Conservation (phyloP, 2,113 vertebrate species). For the Clarias batrachus region DNA sequence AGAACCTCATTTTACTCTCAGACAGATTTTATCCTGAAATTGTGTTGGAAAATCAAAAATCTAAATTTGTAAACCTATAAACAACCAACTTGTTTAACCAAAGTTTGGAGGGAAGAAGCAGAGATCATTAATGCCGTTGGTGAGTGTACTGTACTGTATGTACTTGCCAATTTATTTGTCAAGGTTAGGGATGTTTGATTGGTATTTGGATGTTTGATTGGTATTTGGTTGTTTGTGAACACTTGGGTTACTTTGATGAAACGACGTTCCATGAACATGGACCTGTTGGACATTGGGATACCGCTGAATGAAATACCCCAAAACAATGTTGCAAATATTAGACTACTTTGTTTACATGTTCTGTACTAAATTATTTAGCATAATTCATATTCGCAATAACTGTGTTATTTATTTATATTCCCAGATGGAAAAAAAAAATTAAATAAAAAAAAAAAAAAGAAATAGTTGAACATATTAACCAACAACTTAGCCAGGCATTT, state of each 20-base stretch:
- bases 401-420: not conserved
- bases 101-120: not conserved
- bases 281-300: no score
- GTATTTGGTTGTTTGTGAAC: no score
- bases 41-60: not conserved
- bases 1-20: not conserved
- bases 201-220: no score
- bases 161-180: not conserved
- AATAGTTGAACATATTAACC: constrained; percentile 1
- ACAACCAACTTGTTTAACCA: no score
- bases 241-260: no score
- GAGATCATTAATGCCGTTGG: not conserved
- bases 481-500: not conserved
- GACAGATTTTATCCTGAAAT: not conserved
- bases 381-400: not conserved
- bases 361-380: not conserved
- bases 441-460: not conserved
- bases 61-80: not conserved
- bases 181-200: no score
- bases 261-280: no score
- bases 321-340: no score
- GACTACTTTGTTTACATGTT: not conserved
- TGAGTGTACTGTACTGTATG: not conserved
- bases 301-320: no score
- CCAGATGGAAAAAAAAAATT: not conserved